Conservation (phyloP, 2,797 vertebrate species). For the Enteromius afrohamiltoni region DNA sequence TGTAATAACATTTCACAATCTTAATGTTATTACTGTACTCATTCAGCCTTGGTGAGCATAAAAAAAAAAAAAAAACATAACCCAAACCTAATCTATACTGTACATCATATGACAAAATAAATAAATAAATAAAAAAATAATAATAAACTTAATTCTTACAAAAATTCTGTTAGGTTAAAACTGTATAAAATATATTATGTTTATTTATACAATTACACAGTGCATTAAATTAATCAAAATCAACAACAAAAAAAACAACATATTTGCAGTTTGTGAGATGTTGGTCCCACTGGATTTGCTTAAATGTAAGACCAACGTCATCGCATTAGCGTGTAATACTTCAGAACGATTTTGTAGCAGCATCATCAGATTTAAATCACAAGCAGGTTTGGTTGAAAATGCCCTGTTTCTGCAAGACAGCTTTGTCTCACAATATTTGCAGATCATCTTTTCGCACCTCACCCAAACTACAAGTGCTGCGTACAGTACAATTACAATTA, state of each 20-base stretch:
- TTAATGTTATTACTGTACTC: not conserved
- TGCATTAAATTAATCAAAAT: not conserved
- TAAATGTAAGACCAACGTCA: not conserved
- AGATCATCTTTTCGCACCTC: not conserved
- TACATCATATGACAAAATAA: not conserved
- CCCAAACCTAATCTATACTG: not conserved
- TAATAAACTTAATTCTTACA: not conserved
- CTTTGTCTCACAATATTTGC: not conserved
- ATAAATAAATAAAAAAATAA: not conserved
- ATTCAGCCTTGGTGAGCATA: not conserved
- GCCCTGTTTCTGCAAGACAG: not conserved
- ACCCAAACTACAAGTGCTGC: not conserved
- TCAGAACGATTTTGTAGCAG: not conserved
- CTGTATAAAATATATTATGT: not conserved
- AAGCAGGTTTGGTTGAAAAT: not conserved
- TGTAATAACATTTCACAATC: not conserved
- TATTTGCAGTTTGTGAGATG: not conserved
- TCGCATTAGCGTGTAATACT: not conserved
- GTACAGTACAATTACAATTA: not conserved
- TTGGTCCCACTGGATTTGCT: not conserved
- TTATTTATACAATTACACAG: not conserved
- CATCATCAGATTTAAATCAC: not conserved
- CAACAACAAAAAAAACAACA: not conserved
- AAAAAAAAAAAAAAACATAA: not conserved
- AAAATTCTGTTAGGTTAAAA: not conserved